Evolutionary conservation across 2,113 vertebrate genomes (phyloP).

Genomic region (Takifugu flavidus): DNA sequence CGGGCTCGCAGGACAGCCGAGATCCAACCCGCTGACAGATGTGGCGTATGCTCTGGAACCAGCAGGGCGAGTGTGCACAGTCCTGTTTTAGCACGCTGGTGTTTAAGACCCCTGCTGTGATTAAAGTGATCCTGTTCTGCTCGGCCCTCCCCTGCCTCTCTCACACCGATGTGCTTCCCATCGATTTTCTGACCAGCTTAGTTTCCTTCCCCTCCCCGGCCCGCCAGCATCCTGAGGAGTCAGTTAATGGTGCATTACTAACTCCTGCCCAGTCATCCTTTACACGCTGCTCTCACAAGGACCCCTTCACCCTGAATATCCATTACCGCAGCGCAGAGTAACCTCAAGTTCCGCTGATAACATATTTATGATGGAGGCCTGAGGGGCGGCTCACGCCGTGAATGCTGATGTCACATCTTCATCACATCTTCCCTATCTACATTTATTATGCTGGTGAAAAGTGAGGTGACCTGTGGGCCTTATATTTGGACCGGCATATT

Average conservation of each 20-base stretch:
- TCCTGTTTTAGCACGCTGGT: no score
- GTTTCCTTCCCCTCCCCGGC: slow-evolving; percentile 22
- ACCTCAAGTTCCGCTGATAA: slow-evolving; percentile 36
- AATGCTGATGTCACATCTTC: slow-evolving; percentile 45
- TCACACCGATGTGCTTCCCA: slow-evolving; percentile 38
- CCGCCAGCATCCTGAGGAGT: slow-evolving; percentile 35
- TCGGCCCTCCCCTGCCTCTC: slow-evolving; percentile 12
- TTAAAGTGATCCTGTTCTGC: slow-evolving; percentile 26
- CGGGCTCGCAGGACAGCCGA: no score
- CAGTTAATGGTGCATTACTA: slow-evolving; percentile 60
- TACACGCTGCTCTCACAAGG: slow-evolving; percentile 56
- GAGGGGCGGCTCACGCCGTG: slow-evolving; percentile 29
- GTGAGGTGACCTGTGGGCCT: neutral
- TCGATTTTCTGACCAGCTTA: slow-evolving; percentile 34
- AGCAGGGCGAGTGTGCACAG: no score
- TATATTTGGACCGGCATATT: neutral
- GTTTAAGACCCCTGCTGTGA: neutral
- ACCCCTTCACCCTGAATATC: slow-evolving; percentile 55
- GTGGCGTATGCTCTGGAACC: no score
- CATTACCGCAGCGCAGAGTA: slow-evolving; percentile 41
- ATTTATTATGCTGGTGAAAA: neutral
- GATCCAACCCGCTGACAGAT: no score
- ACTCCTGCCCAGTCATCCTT: slow-evolving; percentile 53
- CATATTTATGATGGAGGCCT: slow-evolving; percentile 55
- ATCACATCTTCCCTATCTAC: slow-evolving; percentile 7